These are phyloP conservation scores for Erpobdella octoculata DNA, from an alignment of 2,888 invertebrate species.

Conservation along the genomic window DNA sequence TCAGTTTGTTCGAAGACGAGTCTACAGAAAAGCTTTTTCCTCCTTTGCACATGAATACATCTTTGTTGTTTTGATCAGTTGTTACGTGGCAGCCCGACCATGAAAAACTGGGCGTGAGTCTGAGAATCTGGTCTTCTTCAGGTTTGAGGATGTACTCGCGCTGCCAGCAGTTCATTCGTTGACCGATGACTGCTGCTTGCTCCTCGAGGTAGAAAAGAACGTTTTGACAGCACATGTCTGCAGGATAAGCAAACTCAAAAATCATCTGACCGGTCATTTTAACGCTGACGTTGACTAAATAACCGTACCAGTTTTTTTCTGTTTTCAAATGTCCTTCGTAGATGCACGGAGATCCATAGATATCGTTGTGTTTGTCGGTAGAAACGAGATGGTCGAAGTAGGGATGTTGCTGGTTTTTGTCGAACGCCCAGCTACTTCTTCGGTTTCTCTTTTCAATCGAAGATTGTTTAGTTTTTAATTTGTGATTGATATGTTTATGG, in stretches of 20 bases:
- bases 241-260: slow-evolving; percentile 36
- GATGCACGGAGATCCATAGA: slow-evolving; percentile 33
- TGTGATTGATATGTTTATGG: not conserved
- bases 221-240: slow-evolving; percentile 37
- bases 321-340: slow-evolving; percentile 36
- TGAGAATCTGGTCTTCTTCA: slow-evolving; percentile 36
- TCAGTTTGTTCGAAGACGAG: slow-evolving; percentile 26
- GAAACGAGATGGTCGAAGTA: slow-evolving; percentile 10
- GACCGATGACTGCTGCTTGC: slow-evolving; percentile 33
- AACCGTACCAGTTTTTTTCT: slow-evolving; percentile 37
- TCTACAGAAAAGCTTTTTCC: slow-evolving; percentile 35
- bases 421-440: not conserved
- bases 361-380: not conserved
- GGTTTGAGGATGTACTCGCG: slow-evolving; percentile 34
- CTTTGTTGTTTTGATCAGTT: slow-evolving; percentile 27
- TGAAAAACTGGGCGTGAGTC: slow-evolving; percentile 35
- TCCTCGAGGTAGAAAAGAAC: slow-evolving; percentile 37
- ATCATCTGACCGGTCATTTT: slow-evolving; percentile 33
- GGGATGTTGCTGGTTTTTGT: slow-evolving; percentile 5
- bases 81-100: slow-evolving; percentile 38
- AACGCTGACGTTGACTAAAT: slow-evolving; percentile 36
- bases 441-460: too few species aligned
- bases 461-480: too few species aligned
- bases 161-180: slow-evolving; percentile 38
- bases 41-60: slow-evolving; percentile 35